A percentile compares a stretch with the other conserved stretches of the same genome.
phyloP scores from a whole-genome alignment of 35 echinoderm and acorn worm genomes.

The Acanthaster planci region DNA sequence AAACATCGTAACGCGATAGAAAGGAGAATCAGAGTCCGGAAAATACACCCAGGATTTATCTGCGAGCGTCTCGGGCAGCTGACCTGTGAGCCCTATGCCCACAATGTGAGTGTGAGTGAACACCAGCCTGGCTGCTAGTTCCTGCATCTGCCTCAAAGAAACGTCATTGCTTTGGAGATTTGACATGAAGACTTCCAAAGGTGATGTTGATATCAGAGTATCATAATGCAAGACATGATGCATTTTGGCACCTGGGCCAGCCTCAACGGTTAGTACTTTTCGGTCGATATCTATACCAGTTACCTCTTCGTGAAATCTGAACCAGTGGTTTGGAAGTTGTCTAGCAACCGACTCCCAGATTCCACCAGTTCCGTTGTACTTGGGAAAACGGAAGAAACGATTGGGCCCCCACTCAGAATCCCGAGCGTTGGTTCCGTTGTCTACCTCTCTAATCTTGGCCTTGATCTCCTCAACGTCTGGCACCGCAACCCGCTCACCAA shows the following conservation, averaged over 20 bases:
- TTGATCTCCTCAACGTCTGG: slow-evolving; percentile 43
- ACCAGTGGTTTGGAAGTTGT: slow-evolving; percentile 30
- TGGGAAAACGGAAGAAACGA: slow-evolving; percentile 41
- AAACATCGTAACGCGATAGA: slow-evolving; percentile 47
- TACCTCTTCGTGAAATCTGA: slow-evolving; percentile 36
- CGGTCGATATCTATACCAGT: not conserved
- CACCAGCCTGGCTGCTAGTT: slow-evolving; percentile 13
- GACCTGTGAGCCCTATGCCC: slow-evolving; percentile 35
- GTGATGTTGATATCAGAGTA: not conserved
- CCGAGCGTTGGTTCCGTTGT: not conserved
- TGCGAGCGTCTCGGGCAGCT: not conserved
- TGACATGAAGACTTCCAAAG: not conserved
- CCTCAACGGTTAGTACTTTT: not conserved
- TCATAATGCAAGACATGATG: not conserved
- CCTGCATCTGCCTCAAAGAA: slow-evolving; percentile 4
- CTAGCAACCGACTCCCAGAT: slow-evolving; percentile 47
- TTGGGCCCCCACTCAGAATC: slow-evolving; percentile 42
- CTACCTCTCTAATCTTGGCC: not conserved
- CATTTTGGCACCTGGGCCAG: not conserved
- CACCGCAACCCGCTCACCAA: slow-evolving; percentile 36
- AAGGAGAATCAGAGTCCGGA: slow-evolving; percentile 55
- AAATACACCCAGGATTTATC: slow-evolving; percentile 61
- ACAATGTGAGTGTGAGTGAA: slow-evolving; percentile 50
- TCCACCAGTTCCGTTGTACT: slow-evolving; percentile 31
- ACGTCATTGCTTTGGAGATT: not conserved